Percentiles rank a stretch among this genome's conserved stretches.
Evolutionary conservation across 2,797 vertebrate genomes (phyloP).

Genomic region (Falco biarmicus): DNA sequence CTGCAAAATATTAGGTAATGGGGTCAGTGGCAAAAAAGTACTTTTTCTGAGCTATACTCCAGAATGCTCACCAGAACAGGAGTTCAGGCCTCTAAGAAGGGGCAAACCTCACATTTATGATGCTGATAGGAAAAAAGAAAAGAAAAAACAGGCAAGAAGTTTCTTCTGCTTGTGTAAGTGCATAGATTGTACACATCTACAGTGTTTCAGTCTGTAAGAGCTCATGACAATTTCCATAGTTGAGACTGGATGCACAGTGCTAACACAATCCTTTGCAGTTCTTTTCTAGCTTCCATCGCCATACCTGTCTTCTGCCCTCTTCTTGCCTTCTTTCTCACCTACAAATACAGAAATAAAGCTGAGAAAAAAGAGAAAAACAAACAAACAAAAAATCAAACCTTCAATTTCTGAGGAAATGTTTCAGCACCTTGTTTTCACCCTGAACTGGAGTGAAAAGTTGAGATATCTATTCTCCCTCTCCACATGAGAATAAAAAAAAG

Average conservation of each 20-base stretch:
- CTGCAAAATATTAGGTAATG: slow-evolving; percentile 65
- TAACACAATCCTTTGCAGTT: neutral
- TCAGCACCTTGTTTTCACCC: neutral
- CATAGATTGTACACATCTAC: neutral
- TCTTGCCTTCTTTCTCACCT: neutral
- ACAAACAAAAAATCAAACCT: neutral
- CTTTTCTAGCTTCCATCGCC: neutral
- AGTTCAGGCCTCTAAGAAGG: neutral
- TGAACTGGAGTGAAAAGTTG: neutral
- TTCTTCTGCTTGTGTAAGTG: neutral
- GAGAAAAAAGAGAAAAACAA: neutral
- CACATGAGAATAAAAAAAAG: neutral
- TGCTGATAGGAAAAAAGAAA: neutral
- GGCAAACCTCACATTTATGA: neutral
- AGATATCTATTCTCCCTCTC: neutral
- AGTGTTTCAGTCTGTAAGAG: neutral
- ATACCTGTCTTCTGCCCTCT: neutral
- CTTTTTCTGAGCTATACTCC: slow-evolving; percentile 24
- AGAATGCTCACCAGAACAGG: neutral
- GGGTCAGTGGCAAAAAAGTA: slow-evolving; percentile 41
- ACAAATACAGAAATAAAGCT: neutral
- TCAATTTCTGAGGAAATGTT: neutral
- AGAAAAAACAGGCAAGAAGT: neutral
- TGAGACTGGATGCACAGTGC: neutral
- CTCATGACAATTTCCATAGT: neutral